Evolutionary conservation across 2,113 vertebrate species (phyloP).

Genomic region (Upupa epops): DNA sequence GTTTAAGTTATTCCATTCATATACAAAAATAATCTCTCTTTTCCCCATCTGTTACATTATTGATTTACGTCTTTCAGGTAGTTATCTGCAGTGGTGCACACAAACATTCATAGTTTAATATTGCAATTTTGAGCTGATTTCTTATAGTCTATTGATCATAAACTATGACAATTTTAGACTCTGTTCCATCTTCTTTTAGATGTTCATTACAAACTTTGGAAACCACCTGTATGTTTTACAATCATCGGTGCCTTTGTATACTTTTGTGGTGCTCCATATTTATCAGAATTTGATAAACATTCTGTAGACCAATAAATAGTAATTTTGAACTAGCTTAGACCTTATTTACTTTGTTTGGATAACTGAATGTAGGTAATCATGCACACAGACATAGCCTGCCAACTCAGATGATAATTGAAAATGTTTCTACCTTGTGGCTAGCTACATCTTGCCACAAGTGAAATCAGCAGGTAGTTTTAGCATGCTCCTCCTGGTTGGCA

Average conservation of each 20-base stretch:
- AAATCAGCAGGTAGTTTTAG: neutral
- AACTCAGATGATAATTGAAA: neutral
- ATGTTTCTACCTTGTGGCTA: neutral
- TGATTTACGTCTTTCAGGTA: slow-evolving; percentile 62
- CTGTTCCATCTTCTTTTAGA: slow-evolving; percentile 10
- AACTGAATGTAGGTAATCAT: neutral
- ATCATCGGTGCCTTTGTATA: neutral
- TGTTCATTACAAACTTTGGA: slow-evolving; percentile 32
- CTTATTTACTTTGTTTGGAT: slow-evolving; percentile 39
- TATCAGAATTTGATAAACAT: slow-evolving; percentile 16
- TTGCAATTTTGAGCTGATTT: slow-evolving; percentile 44
- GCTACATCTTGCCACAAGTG: neutral
- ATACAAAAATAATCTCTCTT: slow-evolving; percentile 52
- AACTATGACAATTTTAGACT: slow-evolving; percentile 28
- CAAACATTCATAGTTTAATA: slow-evolving; percentile 49
- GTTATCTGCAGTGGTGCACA: slow-evolving; percentile 44
- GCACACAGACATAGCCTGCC: neutral
- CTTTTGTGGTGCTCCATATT: neutral
- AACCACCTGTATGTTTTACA: neutral
- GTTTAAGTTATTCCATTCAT: slow-evolving; percentile 58
- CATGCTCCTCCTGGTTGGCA: neutral
- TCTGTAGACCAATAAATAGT: neutral
- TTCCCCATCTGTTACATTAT: slow-evolving; percentile 55
- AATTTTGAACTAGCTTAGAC: slow-evolving; percentile 10
- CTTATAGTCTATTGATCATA: slow-evolving; percentile 37